These are phyloP conservation scores for Numenius arquata DNA, from an alignment of 2,113 vertebrate species.

Conservation along the genomic window DNA sequence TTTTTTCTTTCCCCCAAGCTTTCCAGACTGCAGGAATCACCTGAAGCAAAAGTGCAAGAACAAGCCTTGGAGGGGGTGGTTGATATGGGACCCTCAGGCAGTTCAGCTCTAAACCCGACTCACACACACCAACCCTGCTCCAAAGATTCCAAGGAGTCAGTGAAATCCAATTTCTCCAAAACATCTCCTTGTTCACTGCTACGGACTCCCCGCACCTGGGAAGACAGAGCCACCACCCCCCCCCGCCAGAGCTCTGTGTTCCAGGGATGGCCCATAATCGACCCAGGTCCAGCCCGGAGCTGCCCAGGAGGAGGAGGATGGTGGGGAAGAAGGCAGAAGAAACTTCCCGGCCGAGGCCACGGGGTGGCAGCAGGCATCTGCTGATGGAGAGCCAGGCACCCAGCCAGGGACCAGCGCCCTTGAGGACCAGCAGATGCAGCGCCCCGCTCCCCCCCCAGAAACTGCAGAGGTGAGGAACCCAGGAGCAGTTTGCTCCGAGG, in stretches of 20 bases:
- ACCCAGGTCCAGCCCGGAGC: neutral
- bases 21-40: neutral
- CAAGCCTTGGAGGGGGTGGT: neutral
- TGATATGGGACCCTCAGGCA: too few relatives aligned
- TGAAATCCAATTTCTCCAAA: accelerated
- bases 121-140: neutral
- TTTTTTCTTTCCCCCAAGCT: neutral
- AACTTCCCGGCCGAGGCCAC: neutral
- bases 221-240: neutral
- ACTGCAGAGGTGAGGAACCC: neutral
- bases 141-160: accelerated
- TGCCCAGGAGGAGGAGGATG: neutral
- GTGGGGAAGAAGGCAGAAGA: neutral
- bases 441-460: neutral
- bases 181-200: neutral
- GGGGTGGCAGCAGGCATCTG: slow-evolving; percentile 50
- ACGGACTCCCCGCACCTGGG: accelerated
- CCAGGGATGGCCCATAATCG: accelerated
- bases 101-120: neutral
- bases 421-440: neutral
- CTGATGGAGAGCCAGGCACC: neutral
- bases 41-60: neutral
- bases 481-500: neutral
- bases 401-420: neutral
- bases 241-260: accelerated